Conservation (phyloP, 2,888 invertebrate species). For the Saturnia pavonia region DNA sequence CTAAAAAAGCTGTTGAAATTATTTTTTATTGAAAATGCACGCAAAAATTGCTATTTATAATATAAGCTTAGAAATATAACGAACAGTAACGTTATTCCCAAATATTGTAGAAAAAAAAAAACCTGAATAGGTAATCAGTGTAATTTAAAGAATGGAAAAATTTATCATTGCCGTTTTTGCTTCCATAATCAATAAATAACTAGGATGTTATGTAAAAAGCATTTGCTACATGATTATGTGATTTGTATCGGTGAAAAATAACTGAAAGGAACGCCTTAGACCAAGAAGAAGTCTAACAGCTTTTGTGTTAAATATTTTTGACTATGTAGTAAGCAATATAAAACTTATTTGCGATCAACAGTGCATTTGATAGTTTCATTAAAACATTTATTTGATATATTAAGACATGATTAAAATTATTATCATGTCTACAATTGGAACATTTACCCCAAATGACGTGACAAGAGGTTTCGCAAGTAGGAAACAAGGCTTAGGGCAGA, state of each 20-base stretch:
- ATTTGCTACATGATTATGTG: neutral
- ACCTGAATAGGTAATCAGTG: no score
- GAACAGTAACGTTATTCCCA: no score
- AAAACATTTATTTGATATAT: neutral
- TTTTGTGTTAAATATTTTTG: neutral
- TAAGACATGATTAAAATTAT: neutral
- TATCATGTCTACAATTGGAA: neutral
- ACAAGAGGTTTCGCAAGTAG: constrained; percentile 43
- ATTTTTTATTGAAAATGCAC: no score
- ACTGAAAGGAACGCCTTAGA: neutral
- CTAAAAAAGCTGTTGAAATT: no score
- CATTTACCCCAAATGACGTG: constrained; percentile 2
- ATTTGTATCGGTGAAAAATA: neutral
- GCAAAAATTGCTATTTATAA: no score
- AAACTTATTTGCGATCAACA: neutral
- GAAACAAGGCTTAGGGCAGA: constrained; percentile 45
- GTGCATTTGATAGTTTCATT: neutral
- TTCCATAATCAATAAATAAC: no score
- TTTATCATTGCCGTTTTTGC: no score
- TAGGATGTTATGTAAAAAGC: neutral
- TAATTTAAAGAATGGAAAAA: no score
- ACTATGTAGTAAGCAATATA: neutral
- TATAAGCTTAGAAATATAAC: no score
- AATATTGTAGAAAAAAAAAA: no score
- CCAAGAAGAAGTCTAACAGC: neutral